Evolutionary conservation across 2,113 vertebrate species (phyloP).

Genomic region (Hippoglossus stenolepis): DNA sequence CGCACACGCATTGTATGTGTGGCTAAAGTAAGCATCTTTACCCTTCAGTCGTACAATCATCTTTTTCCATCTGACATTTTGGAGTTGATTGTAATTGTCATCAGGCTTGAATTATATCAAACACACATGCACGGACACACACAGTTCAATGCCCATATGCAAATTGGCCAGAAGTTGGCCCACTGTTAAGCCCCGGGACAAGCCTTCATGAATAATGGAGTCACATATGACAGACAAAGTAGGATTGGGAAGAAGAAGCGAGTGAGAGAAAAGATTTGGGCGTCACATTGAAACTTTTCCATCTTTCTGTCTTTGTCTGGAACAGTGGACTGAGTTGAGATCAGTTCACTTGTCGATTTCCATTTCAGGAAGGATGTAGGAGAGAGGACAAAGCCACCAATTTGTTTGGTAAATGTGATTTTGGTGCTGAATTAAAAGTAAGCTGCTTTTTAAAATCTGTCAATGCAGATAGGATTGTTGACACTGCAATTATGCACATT

Average conservation of each 20-base stretch:
- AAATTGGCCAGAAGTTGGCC: slow-evolving; percentile 59
- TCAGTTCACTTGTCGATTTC: background rate
- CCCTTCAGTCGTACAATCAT: slow-evolving; percentile 12
- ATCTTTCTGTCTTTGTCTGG: slow-evolving; percentile 1
- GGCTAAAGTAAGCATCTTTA: background rate
- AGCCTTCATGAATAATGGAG: slow-evolving; percentile 69
- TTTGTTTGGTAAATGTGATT: too few relatives aligned
- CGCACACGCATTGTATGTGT: background rate
- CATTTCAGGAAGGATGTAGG: background rate
- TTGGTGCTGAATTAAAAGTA: background rate
- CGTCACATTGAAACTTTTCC: slow-evolving; percentile 24
- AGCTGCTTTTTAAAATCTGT: too few relatives aligned
- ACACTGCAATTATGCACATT: background rate
- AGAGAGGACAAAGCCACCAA: background rate
- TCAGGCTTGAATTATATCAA: slow-evolving; percentile 5
- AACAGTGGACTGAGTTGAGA: slow-evolving; percentile 7
- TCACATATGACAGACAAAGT: slow-evolving; percentile 44
- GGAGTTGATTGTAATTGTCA: slow-evolving; percentile 6
- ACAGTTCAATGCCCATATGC: slow-evolving; percentile 39
- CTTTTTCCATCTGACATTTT: slow-evolving; percentile 28
- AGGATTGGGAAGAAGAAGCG: slow-evolving; percentile 18
- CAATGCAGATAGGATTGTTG: background rate
- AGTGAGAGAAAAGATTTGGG: slow-evolving; percentile 23
- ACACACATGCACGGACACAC: background rate
- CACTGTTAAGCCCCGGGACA: slow-evolving; percentile 33